Percentiles rank a stretch among this genome's conserved stretches.
Evolutionary conservation across 2,113 vertebrate genomes (phyloP).

Genomic region (Melanerpes aurifrons): DNA sequence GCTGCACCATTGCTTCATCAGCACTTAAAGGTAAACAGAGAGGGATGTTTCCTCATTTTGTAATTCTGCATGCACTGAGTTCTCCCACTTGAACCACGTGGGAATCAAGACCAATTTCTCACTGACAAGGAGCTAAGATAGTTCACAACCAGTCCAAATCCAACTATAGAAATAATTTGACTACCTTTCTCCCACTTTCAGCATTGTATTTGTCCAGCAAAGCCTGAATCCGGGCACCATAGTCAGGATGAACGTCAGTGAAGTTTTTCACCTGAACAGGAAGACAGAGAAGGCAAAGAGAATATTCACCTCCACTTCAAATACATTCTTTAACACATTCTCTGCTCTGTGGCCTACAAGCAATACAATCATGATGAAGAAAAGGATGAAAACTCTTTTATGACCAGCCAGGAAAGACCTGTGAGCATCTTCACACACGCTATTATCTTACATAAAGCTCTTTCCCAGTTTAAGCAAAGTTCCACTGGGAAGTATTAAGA

Average conservation of each 20-base stretch:
- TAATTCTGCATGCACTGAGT: not conserved
- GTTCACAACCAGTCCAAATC: not conserved
- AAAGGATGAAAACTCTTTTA: not conserved
- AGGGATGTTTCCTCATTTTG: not conserved
- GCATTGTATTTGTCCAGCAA: constrained; percentile 85
- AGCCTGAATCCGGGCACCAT: constrained; percentile 82
- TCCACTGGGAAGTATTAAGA: not conserved
- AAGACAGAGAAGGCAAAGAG: not conserved
- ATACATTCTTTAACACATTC: not conserved
- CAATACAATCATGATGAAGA: not conserved
- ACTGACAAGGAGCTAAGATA: not conserved
- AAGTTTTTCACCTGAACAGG: constrained; percentile 87
- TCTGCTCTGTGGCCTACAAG: not conserved
- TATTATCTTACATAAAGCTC: not conserved
- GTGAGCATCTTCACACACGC: not conserved
- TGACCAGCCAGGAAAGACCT: not conserved
- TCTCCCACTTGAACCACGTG: not conserved
- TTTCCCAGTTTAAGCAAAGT: not conserved
- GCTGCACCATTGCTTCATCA: not conserved
- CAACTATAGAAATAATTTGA: not conserved
- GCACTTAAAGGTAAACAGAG: not conserved
- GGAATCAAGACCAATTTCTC: not conserved
- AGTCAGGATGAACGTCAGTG: constrained; percentile 84
- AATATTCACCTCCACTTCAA: not conserved
- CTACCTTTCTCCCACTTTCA: constrained; percentile 81